phyloP scores from a whole-genome alignment of 2,113 vertebrate species.

The Brachypteracias leptosomus region DNA sequence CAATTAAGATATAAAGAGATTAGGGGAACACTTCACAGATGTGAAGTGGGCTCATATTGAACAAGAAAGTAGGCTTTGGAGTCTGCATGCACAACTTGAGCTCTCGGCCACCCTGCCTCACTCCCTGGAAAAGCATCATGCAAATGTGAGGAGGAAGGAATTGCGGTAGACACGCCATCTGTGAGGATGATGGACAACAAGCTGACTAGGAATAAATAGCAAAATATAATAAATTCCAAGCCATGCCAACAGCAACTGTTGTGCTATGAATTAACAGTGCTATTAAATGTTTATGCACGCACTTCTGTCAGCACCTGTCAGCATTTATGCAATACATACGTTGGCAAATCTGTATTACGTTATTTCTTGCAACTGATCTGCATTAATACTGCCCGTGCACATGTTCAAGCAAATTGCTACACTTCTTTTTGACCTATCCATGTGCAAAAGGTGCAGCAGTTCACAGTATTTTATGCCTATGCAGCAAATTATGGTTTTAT shows the following conservation, averaged over 20 bases:
- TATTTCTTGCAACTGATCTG: conserved; percentile 65
- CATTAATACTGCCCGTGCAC: conserved; percentile 58
- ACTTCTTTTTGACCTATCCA: conserved; percentile 56
- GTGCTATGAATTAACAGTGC: conserved; percentile 69
- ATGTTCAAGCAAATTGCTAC: conserved; percentile 69
- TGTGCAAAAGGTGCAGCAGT: conserved; percentile 61
- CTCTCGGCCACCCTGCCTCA: not conserved
- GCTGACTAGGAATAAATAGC: conserved; percentile 61
- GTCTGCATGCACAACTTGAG: conserved; percentile 5
- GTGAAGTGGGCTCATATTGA: not conserved
- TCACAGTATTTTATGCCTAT: conserved; percentile 60
- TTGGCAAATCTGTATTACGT: conserved; percentile 69
- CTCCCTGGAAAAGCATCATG: conserved; percentile 35
- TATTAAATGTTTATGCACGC: conserved; percentile 68
- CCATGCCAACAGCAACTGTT: conserved; percentile 64
- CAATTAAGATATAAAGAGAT: conserved; percentile 58
- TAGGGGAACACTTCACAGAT: conserved; percentile 26
- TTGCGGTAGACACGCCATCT: conserved; percentile 51
- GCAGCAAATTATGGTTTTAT: not conserved
- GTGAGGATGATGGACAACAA: conserved; percentile 59
- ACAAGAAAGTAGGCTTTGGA: conserved; percentile 36
- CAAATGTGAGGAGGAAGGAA: conserved; percentile 48
- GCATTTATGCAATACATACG: conserved; percentile 69
- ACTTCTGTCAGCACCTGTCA: conserved; percentile 71
- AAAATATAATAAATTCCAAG: conserved; percentile 66